A percentile compares a stretch with the other conserved stretches of the same genome.
These are phyloP conservation scores for Scelioninae gen. 1 DNA, from an alignment of 2,888 invertebrate genomes.

Conservation along the genomic window DNA sequence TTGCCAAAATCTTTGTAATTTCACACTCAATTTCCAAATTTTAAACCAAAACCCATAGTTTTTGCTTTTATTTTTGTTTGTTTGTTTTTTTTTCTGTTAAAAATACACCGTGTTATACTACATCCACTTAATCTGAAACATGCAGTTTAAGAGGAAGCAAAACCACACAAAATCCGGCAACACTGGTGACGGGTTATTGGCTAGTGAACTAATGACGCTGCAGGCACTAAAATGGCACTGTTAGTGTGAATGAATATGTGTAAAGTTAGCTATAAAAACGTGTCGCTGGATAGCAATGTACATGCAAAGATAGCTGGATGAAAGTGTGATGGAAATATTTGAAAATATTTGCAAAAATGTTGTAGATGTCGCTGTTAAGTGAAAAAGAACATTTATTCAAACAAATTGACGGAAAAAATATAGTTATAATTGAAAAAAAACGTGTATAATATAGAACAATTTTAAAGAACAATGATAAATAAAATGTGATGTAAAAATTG, in stretches of 20 bases:
- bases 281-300: constrained; percentile 27
- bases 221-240: constrained; percentile 46
- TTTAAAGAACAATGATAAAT: too few relatives aligned
- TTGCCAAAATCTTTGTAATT: constrained; percentile 45
- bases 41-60: too few relatives aligned
- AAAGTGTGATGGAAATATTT: background rate
- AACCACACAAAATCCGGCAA: constrained; percentile 51
- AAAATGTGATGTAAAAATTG: too few relatives aligned
- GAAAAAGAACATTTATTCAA: too few relatives aligned
- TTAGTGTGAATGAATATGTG: constrained; percentile 19
- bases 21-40: too few relatives aligned
- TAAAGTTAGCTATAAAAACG: constrained; percentile 33
- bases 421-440: too few relatives aligned
- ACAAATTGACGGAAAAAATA: too few relatives aligned
- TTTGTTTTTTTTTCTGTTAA: too few relatives aligned
- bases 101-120: constrained; percentile 1
- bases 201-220: constrained; percentile 65
- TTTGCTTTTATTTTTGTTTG: too few relatives aligned
- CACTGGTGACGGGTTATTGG: constrained; percentile 49
- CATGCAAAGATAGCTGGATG: constrained; percentile 27
- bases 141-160: background rate
- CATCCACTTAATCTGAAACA: background rate
- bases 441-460: too few relatives aligned
- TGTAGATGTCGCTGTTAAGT: background rate
- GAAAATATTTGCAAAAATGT: background rate